Evolutionary conservation across 2,113 vertebrate species (phyloP), one percentile per base, ranked within the genome.

Genomic region (Neodon shergylaensis): DNA sequence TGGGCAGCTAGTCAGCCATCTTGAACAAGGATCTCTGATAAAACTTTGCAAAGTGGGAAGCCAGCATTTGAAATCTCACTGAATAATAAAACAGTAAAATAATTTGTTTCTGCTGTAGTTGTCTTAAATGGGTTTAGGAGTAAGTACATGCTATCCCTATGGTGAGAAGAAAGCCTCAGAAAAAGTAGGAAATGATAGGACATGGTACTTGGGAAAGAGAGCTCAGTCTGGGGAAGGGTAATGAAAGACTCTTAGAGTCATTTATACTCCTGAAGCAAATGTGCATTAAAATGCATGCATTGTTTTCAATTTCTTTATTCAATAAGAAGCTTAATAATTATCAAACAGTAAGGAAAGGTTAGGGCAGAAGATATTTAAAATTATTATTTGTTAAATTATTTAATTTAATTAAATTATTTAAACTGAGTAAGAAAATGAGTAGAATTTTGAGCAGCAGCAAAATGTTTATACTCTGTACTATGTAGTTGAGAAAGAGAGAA

Each of bases 291-390:
- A 49, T 63, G 73, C 82, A 52, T 2, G 24, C 22, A 54, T 52
- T 89, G 36, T 65, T 74, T 92, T 92, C 31, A 68, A 73, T 72
- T 77, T 49, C 39, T 87, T 11, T 33, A 21, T 63, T 94, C 49
- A 94, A 10, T 95, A 42, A 93, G 74, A 95, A 93, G 31, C 16
- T 81, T 91, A 63, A 77, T 74, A 39, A 66, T 63, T 96, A 81
- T 83, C 83, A 76, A 93, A 95, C 95, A 36, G 49, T 92, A 81
- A 92, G 82, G 85, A 58, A 83, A 74, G 66, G 65, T 54, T 65
- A 86, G 66, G 63, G 70, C 8, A 89, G 77, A 79, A 72, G 49
- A 84, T 1, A 76, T 95, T 24, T 42, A 74, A 84, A 90, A 79
- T 74, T 42, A n/a, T 90, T 49, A 14, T 10, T 58, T 66, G 33